Percentiles rank a stretch among this genome's conserved stretches.
phyloP scores from a whole-genome alignment of 2,888 invertebrate species.

The Odiellus spinosus region DNA sequence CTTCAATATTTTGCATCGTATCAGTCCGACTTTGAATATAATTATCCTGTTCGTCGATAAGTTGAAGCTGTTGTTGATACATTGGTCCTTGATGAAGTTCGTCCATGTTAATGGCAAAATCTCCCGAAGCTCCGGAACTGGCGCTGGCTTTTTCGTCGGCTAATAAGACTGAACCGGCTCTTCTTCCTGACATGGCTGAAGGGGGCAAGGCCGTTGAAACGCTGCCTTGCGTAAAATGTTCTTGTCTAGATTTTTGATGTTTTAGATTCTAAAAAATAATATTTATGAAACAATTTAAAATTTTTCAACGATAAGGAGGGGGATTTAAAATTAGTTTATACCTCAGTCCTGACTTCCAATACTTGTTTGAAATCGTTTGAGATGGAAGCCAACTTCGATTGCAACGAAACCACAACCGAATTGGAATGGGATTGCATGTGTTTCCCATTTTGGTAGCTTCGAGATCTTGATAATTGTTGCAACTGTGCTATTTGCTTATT shows the following conservation, averaged over 20 bases:
- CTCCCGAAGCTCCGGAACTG: conserved; percentile 24
- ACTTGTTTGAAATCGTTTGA: conserved; percentile 96
- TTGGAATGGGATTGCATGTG: conserved; percentile 83
- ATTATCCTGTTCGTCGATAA: conserved; percentile 69
- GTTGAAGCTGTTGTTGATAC: conserved; percentile 40
- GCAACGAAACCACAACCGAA: conserved; percentile 76
- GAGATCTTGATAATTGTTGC: conserved; percentile 29
- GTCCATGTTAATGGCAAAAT: conserved; percentile 70
- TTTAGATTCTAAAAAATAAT: conserved; percentile 55
- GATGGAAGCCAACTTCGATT: conserved; percentile 86
- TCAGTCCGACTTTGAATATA: conserved; percentile 86
- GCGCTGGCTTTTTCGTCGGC: conserved; percentile 32
- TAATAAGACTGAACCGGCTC: conserved; percentile 30
- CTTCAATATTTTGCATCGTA: conserved; percentile 98
- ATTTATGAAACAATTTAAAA: neutral
- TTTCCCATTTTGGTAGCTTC: conserved; percentile 36
- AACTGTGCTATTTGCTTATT: conserved; percentile 90
- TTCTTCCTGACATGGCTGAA: conserved; percentile 12
- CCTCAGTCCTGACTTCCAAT: conserved; percentile 89
- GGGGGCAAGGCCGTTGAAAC: conserved; percentile 32
- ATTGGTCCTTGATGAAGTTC: conserved; percentile 33
- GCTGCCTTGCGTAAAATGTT: conserved; percentile 65
- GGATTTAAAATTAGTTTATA: conserved; percentile 20
- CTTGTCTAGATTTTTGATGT: conserved; percentile 79
- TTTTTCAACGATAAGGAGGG: neutral